phyloP scores from a whole-genome alignment of 2,113 vertebrate genomes.

The Clarias gariepinus region DNA sequence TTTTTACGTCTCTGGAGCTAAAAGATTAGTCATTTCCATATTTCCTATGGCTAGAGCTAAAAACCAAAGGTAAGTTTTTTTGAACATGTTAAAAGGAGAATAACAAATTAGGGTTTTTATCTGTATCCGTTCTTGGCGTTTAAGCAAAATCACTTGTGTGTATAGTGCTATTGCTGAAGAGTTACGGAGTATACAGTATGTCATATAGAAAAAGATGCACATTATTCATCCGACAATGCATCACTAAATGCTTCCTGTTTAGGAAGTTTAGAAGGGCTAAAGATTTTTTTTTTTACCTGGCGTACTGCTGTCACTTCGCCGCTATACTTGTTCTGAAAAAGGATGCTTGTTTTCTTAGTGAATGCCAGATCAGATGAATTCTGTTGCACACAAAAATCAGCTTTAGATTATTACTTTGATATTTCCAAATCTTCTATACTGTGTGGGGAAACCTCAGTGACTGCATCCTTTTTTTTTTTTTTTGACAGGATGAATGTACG shows the following conservation, averaged over 20 bases:
- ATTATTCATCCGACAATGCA: not conserved
- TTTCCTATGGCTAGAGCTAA: too few relatives aligned
- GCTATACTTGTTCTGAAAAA: slow-evolving; percentile 66
- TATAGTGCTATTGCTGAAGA: not conserved
- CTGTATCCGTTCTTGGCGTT: not conserved
- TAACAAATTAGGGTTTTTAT: not conserved
- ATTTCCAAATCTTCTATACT: slow-evolving; percentile 51
- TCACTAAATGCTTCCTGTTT: not conserved
- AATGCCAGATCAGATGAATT: slow-evolving; percentile 66
- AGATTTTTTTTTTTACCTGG: not conserved
- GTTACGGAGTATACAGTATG: not conserved
- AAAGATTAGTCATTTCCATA: not conserved
- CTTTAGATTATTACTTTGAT: slow-evolving; percentile 70
- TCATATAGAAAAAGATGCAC: not conserved
- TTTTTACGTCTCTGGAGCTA: not conserved
- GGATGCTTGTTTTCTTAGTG: slow-evolving; percentile 71
- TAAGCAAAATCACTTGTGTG: not conserved
- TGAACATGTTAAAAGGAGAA: too few relatives aligned
- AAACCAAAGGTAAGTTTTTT: too few relatives aligned
- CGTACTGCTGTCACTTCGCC: slow-evolving; percentile 66
- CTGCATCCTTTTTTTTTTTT: slow-evolving; percentile 52
- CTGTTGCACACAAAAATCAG: slow-evolving; percentile 61
- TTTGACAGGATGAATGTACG: slow-evolving; percentile 57
- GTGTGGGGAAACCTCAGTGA: slow-evolving; percentile 56
- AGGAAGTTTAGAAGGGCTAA: not conserved